These are phyloP conservation scores for Drosophila recens DNA, from an alignment of 2,888 invertebrate genomes.

Conservation along the genomic window DNA sequence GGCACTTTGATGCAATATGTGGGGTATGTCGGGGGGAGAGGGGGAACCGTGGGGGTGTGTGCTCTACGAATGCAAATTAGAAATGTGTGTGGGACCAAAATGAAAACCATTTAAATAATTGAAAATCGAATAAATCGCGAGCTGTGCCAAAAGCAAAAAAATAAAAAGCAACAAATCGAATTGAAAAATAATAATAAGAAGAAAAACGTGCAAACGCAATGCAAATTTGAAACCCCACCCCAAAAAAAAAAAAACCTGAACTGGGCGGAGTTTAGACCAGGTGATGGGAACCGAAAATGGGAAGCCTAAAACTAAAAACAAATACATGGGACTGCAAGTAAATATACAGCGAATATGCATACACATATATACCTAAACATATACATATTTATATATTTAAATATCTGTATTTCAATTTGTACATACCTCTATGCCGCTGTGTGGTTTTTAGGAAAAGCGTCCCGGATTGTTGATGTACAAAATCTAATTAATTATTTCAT, in stretches of 20 bases:
- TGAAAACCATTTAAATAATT: slow-evolving; percentile 82
- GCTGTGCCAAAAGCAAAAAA: slow-evolving; percentile 37
- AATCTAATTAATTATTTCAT: slow-evolving; percentile 83
- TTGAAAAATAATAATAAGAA: slow-evolving; percentile 22
- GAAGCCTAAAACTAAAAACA: slow-evolving; percentile 45
- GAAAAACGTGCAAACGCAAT: slow-evolving; percentile 41
- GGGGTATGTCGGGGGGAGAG: neutral
- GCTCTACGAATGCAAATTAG: slow-evolving; percentile 71
- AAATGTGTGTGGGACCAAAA: slow-evolving; percentile 61
- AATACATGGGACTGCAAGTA: slow-evolving; percentile 42
- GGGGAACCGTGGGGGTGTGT: slow-evolving; percentile 7
- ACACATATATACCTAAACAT: neutral
- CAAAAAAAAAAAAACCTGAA: neutral
- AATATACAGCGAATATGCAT: slow-evolving; percentile 13
- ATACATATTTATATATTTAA: slow-evolving; percentile 12
- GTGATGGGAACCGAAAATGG: slow-evolving; percentile 30
- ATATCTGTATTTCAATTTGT: slow-evolving; percentile 17
- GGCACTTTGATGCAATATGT: slow-evolving; percentile 71
- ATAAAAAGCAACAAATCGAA: slow-evolving; percentile 22
- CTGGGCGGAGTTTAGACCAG: slow-evolving; percentile 7
- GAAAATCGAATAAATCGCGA: slow-evolving; percentile 78
- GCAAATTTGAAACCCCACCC: slow-evolving; percentile 41
- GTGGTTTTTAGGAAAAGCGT: slow-evolving; percentile 42
- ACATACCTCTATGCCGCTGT: slow-evolving; percentile 17
- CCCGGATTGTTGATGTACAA: slow-evolving; percentile 75